A percentile compares a stretch with the other conserved stretches of the same genome.
Evolutionary conservation across 1,140 invertebrate genomes (phyloP).

Genomic region (Cataglyphis hispanica): DNA sequence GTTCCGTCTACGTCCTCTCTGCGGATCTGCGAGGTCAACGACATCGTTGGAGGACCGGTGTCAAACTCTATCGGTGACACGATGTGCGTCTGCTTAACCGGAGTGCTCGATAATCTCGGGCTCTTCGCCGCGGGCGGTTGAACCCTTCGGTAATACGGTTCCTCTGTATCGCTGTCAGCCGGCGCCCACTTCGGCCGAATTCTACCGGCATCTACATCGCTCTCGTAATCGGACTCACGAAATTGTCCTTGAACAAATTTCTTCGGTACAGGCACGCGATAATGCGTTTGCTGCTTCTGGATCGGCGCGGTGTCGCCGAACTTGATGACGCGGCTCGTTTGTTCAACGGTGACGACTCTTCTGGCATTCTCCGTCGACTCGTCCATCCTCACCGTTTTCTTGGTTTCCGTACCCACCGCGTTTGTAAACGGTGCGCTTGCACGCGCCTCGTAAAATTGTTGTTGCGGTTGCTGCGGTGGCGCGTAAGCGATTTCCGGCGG

Average conservation of each 20-base stretch:
- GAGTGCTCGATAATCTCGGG: conserved; percentile 84
- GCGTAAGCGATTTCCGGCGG: conserved; percentile 88
- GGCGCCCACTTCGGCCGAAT: conserved; percentile 89
- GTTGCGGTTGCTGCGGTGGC: conserved; percentile 85
- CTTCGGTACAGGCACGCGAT: conserved; percentile 87
- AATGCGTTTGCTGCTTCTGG: conserved; percentile 83
- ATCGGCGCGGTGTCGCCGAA: conserved; percentile 85
- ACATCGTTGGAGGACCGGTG: conserved; percentile 83
- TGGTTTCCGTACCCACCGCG: conserved; percentile 89
- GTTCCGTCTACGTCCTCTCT: conserved; percentile 42
- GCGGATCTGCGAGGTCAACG: conserved; percentile 69
- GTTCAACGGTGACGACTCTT: conserved; percentile 89
- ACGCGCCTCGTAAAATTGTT: conserved; percentile 87
- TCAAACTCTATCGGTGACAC: conserved; percentile 89
- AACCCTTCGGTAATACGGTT: conserved; percentile 88
- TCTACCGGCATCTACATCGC: conserved; percentile 88
- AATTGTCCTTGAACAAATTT: conserved; percentile 91
- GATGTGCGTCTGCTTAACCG: conserved; percentile 85
- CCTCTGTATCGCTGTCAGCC: conserved; percentile 87
- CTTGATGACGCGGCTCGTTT: conserved; percentile 90
- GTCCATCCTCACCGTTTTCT: conserved; percentile 90
- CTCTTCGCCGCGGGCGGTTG: conserved; percentile 84
- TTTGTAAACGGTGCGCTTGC: conserved; percentile 87
- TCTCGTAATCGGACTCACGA: conserved; percentile 91
- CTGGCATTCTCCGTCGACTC: conserved; percentile 89